Evolutionary conservation across 2,113 vertebrate genomes (phyloP).

Genomic region (Neolamprologus hecqui): DNA sequence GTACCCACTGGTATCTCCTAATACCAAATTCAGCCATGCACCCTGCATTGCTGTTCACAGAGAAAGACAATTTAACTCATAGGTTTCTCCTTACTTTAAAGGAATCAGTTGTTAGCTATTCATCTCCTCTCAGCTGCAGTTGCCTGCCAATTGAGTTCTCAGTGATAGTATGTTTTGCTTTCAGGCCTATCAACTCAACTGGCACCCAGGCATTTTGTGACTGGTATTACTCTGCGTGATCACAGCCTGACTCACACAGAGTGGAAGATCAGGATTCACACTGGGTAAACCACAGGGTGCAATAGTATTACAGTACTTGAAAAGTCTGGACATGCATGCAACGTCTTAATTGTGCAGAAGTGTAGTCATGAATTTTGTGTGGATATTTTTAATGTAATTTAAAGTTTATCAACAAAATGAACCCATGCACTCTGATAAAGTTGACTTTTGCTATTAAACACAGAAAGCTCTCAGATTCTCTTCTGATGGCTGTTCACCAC

Average conservation of each 20-base stretch:
- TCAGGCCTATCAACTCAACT: not conserved
- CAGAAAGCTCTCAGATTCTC: not conserved
- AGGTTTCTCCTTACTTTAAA: not conserved
- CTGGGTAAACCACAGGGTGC: not conserved
- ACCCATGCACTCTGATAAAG: not conserved
- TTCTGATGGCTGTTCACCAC: not conserved
- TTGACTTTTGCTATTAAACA: not conserved
- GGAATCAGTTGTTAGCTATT: not conserved
- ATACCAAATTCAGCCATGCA: not conserved
- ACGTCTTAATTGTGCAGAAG: not conserved
- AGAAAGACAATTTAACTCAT: not conserved
- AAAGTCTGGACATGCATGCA: not conserved
- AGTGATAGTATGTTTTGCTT: not conserved
- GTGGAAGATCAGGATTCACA: not conserved
- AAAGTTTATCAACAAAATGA: not conserved
- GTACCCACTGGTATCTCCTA: not conserved
- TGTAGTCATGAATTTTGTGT: not conserved
- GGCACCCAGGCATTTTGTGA: not conserved
- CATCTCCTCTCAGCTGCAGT: not conserved
- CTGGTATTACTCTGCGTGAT: not conserved
- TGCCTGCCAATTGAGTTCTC: not conserved
- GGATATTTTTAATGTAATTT: not conserved
- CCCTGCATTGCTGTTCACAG: not conserved
- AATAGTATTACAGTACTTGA: not conserved
- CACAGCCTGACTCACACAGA: not conserved